Evolutionary conservation across 1,140 invertebrate genomes (phyloP), one percentile per base, ranked within the genome.

Genomic region (Sinonovacula constricta): DNA sequence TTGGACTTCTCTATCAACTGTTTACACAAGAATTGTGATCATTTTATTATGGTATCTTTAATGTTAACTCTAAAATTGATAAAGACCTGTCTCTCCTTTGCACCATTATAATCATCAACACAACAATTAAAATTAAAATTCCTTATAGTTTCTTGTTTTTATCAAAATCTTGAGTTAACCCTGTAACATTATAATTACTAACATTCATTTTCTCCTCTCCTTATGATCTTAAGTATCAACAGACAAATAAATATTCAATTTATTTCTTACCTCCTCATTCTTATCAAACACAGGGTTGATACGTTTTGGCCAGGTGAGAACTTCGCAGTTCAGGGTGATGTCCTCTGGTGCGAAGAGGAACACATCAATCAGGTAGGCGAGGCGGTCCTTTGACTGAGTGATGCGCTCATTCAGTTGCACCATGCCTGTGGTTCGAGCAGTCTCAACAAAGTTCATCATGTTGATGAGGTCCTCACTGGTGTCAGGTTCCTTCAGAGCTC

Each of bases 1-100:
- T 96, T 97, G 54, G 94, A 94, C 34, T 94, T 93, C 91, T 97
- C 96, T 86, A 94, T 94, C 78, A 95, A 93, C n/a, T n/a, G n/a
- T n/a, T n/a, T n/a, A n/a, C n/a, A n/a, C n/a, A n/a, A n/a, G n/a
- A n/a, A n/a, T n/a, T n/a, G n/a, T n/a, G n/a, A n/a, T n/a, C n/a
- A n/a, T n/a, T n/a, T n/a, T n/a, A n/a, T n/a, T n/a, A n/a, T n/a
- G n/a, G n/a, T n/a, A n/a, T n/a, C n/a, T n/a, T n/a, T n/a, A n/a
- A n/a, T n/a, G n/a, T n/a, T n/a, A n/a, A n/a, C n/a, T n/a, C n/a
- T n/a, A n/a, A n/a, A n/a, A n/a, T n/a, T n/a, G n/a, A n/a, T n/a
- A n/a, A n/a, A n/a, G n/a, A n/a, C n/a, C n/a, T n/a, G n/a, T n/a
- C n/a, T n/a, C n/a, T n/a, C n/a, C n/a, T n/a, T n/a, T n/a, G n/a